Conservation (phyloP, 2,888 invertebrate species). For the Trypoxylon attenuatum region DNA sequence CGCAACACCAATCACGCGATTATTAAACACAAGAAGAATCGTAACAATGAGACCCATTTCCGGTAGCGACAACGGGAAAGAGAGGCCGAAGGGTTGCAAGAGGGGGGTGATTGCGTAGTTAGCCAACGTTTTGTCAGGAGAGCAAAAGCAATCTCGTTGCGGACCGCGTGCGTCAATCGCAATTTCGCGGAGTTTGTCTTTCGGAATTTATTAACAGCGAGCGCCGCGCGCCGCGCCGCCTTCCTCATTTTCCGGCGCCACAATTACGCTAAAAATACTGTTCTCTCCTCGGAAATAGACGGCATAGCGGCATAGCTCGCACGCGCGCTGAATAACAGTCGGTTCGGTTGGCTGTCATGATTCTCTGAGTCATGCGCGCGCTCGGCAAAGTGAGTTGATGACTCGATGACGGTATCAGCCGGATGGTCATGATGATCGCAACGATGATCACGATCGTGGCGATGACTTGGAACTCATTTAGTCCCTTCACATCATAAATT, state of each 20-base stretch:
- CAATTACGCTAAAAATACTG: background rate
- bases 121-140: background rate
- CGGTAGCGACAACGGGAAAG: no score
- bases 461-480: background rate
- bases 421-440: background rate
- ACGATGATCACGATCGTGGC: no score
- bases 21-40: no score
- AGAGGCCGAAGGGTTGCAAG: no score
- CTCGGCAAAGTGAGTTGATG: conserved; percentile 12
- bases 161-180: background rate
- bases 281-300: conserved; percentile 3
- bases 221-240: background rate
- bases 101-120: background rate
- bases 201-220: background rate
- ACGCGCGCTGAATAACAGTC: conserved; percentile 34
- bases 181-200: background rate
- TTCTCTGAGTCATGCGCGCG: conserved; percentile 27
- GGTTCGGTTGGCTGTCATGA: conserved; percentile 16
- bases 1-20: no score
- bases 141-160: background rate
- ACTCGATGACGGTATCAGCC: conserved; percentile 32
- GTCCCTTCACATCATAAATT: background rate
- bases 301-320: conserved; percentile 6
- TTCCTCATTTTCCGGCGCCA: background rate
- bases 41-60: no score